Conservation (phyloP, 23 tunicate genomes). For the Oikopleura dioica region DNA sequence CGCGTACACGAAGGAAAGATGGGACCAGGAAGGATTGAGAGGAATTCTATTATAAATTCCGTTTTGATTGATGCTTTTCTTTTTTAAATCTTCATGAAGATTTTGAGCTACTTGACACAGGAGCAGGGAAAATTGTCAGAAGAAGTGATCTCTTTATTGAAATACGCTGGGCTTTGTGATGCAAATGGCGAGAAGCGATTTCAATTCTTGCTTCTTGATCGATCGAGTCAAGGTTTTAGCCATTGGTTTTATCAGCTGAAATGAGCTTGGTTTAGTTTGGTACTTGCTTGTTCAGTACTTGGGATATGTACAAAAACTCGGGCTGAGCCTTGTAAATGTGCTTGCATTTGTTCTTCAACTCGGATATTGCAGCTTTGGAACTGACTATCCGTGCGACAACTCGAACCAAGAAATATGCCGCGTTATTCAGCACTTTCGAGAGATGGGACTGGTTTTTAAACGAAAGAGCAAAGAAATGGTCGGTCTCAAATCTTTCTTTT, state of each 20-base stretch:
- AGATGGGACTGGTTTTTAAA: slow-evolving; percentile 62
- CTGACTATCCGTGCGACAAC: no score
- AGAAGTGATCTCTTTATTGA: slow-evolving; percentile 14
- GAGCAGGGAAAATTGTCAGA: no score
- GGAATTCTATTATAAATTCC: slow-evolving; percentile 14
- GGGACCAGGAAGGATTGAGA: no score
- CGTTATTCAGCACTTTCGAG: slow-evolving; percentile 65
- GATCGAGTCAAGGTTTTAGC: no score
- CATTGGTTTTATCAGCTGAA: no score
- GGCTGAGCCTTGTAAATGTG: no score
- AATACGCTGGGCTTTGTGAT: neutral
- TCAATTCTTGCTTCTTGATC: slow-evolving; percentile 60
- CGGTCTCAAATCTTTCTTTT: slow-evolving; percentile 8
- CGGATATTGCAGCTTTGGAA: no score
- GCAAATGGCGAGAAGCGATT: slow-evolving; percentile 46
- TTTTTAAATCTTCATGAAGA: neutral
- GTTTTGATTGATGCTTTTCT: neutral
- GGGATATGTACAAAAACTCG: no score
- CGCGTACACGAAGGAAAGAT: slow-evolving; percentile 47
- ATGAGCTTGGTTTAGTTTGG: no score
- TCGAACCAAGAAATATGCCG: no score
- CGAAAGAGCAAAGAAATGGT: slow-evolving; percentile 25
- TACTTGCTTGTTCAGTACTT: no score
- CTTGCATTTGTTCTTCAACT: no score
- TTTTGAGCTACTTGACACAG: slow-evolving; percentile 18